Percentiles rank a stretch among this genome's conserved stretches.
Conservation (phyloP, 2,797 vertebrate species). For the Syngnathus acus region DNA sequence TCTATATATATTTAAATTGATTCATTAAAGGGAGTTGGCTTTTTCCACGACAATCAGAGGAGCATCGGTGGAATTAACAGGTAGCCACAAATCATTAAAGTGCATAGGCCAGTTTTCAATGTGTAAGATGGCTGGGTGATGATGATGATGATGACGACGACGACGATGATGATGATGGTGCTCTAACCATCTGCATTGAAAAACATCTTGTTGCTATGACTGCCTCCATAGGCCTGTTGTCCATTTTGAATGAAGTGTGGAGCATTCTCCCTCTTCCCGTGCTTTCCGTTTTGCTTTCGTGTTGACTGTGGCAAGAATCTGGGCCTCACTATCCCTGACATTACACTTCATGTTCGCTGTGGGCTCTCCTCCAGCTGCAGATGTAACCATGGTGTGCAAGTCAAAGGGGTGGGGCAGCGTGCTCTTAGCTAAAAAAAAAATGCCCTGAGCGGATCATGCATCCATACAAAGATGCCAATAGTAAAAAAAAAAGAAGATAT, state of each 20-base stretch:
- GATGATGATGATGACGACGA: constrained; percentile 6
- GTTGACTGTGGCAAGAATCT: constrained; percentile 10
- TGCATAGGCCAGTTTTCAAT: constrained; percentile 27
- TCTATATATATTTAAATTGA: neutral
- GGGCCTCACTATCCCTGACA: constrained; percentile 16
- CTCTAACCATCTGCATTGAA: constrained; percentile 16
- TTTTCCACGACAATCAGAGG: constrained; percentile 12
- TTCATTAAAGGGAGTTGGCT: constrained; percentile 18
- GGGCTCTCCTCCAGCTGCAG: constrained; percentile 27
- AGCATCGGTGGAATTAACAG: constrained; percentile 63
- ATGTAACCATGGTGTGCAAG: constrained; percentile 29
- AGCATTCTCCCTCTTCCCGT: neutral
- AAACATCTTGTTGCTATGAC: constrained; percentile 7
- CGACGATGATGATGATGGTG: constrained; percentile 11
- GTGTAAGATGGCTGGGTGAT: constrained; percentile 48
- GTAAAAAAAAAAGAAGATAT: neutral
- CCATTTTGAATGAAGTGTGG: constrained; percentile 1
- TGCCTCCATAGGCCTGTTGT: neutral
- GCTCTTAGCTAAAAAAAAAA: constrained; percentile 7
- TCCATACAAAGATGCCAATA: neutral
- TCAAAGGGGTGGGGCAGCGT: constrained; percentile 55
- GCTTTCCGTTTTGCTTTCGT: constrained; percentile 11
- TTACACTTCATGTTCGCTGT: constrained; percentile 3
- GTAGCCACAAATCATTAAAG: constrained; percentile 56
- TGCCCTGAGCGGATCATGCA: neutral